Percentiles rank a stretch among this genome's conserved stretches.
phyloP scores from a whole-genome alignment of 2,888 invertebrate genomes.

The Ophonus ardosiacus region DNA sequence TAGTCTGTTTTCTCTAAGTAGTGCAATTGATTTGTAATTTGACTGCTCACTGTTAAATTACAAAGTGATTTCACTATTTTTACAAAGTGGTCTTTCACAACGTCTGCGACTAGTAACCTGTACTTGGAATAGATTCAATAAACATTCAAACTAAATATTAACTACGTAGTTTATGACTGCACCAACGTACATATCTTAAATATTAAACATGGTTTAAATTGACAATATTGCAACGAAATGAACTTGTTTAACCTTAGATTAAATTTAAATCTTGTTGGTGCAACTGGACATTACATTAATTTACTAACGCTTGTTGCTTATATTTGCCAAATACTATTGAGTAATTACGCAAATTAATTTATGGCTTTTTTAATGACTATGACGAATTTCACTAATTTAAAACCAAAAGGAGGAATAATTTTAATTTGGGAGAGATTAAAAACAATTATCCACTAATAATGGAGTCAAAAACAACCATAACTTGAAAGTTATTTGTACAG shows the following conservation, averaged over 20 bases:
- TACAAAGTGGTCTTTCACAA: slow-evolving; percentile 32
- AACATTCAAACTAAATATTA: slow-evolving; percentile 1
- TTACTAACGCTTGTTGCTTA: slow-evolving; percentile 4
- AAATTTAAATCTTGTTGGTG: too few species aligned
- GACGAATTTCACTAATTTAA: not conserved
- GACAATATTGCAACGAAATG: too few species aligned
- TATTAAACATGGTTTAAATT: too few species aligned
- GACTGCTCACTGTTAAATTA: slow-evolving; percentile 1
- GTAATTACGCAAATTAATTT: not conserved
- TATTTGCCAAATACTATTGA: slow-evolving; percentile 12
- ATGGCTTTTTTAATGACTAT: not conserved
- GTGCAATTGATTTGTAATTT: slow-evolving; percentile 33
- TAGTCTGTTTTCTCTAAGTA: slow-evolving; percentile 16
- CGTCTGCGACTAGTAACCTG: not conserved
- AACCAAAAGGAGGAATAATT: not conserved
- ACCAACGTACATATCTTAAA: too few species aligned
- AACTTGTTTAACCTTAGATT: too few species aligned
- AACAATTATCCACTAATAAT: not conserved
- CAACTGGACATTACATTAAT: too few species aligned
- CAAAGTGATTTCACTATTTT: slow-evolving; percentile 30
- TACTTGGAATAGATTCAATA: slow-evolving; percentile 13
- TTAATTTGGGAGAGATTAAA: not conserved
- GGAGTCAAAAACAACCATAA: not conserved
- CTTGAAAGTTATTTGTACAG: not conserved
- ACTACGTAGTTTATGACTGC: too few species aligned